Percentiles rank a stretch among this genome's conserved stretches.
phyloP scores from a whole-genome alignment of 2,888 invertebrate genomes.

The Watsonalla cultraria region DNA sequence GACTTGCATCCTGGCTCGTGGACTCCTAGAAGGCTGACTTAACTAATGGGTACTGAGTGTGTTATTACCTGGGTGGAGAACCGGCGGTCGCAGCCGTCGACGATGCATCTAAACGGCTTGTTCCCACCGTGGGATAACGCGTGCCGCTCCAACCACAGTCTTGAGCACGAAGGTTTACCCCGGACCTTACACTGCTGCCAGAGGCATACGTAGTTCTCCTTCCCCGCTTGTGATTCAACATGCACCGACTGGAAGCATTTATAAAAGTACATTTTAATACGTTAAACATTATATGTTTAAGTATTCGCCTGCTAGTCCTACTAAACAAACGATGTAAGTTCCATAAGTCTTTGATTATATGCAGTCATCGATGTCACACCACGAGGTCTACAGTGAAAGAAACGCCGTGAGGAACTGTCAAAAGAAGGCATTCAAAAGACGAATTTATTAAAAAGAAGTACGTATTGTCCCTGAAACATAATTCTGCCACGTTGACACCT shows the following conservation, averaged over 20 bases:
- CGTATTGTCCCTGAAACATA: no score
- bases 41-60: constrained; percentile 27
- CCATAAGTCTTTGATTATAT: background rate
- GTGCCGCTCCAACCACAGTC: constrained; percentile 96
- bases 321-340: no score
- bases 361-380: no score
- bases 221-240: constrained; percentile 90
- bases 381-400: no score
- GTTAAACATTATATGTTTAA: no score
- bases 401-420: no score
- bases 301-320: no score
- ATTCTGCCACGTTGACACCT: no score
- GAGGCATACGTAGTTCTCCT: constrained; percentile 92
- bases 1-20: constrained; percentile 18
- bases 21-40: constrained; percentile 4
- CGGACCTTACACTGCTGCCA: constrained; percentile 98
- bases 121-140: constrained; percentile 94
- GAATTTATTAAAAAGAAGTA: no score
- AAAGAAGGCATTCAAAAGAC: no score
- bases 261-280: no score
- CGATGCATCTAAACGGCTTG: constrained; percentile 97
- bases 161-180: constrained; percentile 93
- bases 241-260: constrained; percentile 82
- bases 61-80: constrained; percentile 90
- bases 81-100: constrained; percentile 93